A percentile compares a stretch with the other conserved stretches of the same genome.
These are phyloP conservation scores for Falco novaeseelandiae DNA, from an alignment of 2,797 vertebrate species.

Conservation along the genomic window DNA sequence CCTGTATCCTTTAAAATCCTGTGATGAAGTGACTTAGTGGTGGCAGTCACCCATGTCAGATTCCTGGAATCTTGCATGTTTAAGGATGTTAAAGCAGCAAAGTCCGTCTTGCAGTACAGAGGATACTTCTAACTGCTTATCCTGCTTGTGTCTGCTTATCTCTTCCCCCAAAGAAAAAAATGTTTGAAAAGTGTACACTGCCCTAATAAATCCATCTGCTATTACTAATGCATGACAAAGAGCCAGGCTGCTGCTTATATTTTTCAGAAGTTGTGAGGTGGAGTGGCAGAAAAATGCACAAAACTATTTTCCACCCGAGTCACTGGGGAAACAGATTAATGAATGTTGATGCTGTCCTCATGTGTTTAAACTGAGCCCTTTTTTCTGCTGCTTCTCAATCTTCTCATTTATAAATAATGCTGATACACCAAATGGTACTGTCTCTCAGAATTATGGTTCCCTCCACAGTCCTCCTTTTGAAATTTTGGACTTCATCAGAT, in stretches of 20 bases:
- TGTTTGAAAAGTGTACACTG: background rate
- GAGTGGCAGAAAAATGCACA: background rate
- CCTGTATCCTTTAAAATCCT: background rate
- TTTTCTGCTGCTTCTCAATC: background rate
- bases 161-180: background rate
- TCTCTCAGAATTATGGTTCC: background rate
- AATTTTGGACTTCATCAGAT: background rate
- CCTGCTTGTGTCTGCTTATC: background rate
- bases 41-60: background rate
- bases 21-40: background rate
- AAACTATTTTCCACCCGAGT: background rate
- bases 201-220: background rate
- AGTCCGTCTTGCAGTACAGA: background rate
- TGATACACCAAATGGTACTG: background rate
- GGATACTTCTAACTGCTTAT: background rate
- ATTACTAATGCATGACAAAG: background rate
- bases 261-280: background rate
- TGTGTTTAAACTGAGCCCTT: background rate
- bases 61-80: background rate
- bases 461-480: background rate
- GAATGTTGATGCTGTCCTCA: background rate
- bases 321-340: background rate
- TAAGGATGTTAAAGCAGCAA: background rate
- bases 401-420: background rate
- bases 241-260: background rate